A percentile compares a stretch with the other conserved stretches of the same genome.
Evolutionary conservation across 1,140 invertebrate genomes (phyloP).

Genomic region (Euura lappo): DNA sequence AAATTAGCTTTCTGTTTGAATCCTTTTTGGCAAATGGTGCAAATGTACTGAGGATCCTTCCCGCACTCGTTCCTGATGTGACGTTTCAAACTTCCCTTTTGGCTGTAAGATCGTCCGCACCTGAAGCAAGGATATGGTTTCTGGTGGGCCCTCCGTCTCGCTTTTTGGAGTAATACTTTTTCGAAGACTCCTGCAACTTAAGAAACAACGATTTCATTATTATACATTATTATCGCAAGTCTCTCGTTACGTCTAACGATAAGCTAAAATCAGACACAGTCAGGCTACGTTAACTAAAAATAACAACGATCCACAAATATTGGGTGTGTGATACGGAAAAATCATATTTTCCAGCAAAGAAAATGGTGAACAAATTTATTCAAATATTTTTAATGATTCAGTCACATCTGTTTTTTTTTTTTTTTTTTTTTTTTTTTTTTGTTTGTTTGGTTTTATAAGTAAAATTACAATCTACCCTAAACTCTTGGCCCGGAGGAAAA

Average conservation of each 20-base stretch:
- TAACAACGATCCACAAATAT: too few species aligned
- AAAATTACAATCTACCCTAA: too few species aligned
- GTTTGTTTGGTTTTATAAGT: not conserved
- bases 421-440: too few species aligned
- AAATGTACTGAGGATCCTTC: conserved; percentile 40
- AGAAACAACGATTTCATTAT: not conserved
- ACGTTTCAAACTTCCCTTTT: conserved; percentile 44
- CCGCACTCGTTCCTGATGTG: conserved; percentile 47
- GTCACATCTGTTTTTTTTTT: conserved; percentile 21
- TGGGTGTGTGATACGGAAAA: too few species aligned
- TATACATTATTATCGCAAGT: conserved; percentile 24
- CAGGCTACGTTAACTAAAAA: too few species aligned
- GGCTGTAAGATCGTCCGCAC: conserved; percentile 31
- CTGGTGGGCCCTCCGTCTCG: not conserved
- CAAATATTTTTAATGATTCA: conserved; percentile 49
- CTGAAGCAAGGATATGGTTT: conserved; percentile 31
- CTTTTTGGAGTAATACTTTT: not conserved
- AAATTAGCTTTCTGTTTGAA: conserved; percentile 49
- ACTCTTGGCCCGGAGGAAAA: not conserved
- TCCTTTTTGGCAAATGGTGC: conserved; percentile 42
- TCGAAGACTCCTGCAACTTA: not conserved
- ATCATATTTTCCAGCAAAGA: conserved; percentile 26
- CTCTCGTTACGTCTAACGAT: conserved; percentile 19
- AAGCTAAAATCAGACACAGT: conserved; percentile 34
- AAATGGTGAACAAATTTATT: conserved; percentile 37